phyloP scores from a whole-genome alignment of 2,888 invertebrate genomes.

The Pasiphila rectangulata region DNA sequence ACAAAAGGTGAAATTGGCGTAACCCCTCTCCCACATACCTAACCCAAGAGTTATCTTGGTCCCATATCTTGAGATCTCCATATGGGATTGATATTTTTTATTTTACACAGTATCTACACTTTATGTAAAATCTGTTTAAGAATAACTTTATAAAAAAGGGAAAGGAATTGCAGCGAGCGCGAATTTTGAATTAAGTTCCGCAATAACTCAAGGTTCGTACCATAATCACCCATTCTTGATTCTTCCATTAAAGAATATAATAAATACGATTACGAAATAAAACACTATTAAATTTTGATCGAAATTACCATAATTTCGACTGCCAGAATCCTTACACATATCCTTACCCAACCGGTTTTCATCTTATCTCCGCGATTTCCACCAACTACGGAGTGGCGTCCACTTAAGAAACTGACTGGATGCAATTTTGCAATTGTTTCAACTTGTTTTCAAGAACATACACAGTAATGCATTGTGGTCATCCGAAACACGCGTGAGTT shows the following conservation, averaged over 20 bases:
- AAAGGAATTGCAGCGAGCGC: no score
- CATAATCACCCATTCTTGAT: neutral
- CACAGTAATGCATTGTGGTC: slow-evolving; percentile 1
- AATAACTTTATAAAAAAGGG: no score
- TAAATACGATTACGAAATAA: neutral
- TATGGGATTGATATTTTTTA: no score
- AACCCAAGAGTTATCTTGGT: no score
- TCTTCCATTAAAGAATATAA: neutral
- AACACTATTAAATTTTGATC: slow-evolving; percentile 2
- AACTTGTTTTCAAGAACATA: slow-evolving; percentile 28
- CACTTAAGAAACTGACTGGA: slow-evolving; percentile 25
- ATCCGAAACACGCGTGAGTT: neutral
- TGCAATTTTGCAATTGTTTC: slow-evolving; percentile 29
- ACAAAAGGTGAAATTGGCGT: no score
- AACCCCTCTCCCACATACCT: no score
- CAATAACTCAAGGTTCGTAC: neutral
- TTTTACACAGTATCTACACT: no score
- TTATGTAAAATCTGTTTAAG: no score
- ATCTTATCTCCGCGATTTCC: slow-evolving; percentile 26
- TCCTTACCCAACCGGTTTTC: slow-evolving; percentile 26
- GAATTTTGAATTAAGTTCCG: neutral
- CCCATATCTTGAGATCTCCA: no score
- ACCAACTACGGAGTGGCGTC: slow-evolving; percentile 25
- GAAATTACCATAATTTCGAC: slow-evolving; percentile 9
- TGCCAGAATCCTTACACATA: slow-evolving; percentile 9